Conservation (phyloP, 1,140 invertebrate genomes). For the Danaus plexippus region DNA sequence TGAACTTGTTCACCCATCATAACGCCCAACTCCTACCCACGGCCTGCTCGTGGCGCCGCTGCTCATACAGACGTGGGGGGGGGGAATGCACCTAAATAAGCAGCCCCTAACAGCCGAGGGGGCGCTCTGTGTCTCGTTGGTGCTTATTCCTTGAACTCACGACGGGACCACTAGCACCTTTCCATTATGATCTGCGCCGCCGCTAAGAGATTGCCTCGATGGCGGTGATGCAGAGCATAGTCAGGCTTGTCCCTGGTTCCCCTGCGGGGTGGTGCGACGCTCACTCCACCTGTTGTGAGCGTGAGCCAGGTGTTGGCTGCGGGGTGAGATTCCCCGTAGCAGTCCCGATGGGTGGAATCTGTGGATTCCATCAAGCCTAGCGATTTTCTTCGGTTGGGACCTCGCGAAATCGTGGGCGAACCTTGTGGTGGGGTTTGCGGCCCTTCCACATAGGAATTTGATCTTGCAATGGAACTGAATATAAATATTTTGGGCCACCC, state of each 20-base stretch:
- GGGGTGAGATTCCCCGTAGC: conserved; percentile 1
- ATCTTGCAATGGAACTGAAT: conserved; percentile 1
- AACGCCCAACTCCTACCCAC: conserved; percentile 13
- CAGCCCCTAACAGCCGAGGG: too few species aligned
- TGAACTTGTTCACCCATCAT: background rate
- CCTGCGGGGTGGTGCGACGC: conserved; percentile 48
- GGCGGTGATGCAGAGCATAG: conserved; percentile 74
- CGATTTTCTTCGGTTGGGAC: conserved; percentile 6
- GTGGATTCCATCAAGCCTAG: background rate
- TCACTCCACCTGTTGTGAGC: conserved; percentile 31
- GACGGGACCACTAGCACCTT: background rate
- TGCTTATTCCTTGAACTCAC: too few species aligned
- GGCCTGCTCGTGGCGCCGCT: conserved; percentile 11
- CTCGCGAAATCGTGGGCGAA: conserved; percentile 9
- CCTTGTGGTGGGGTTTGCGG: conserved; percentile 14
- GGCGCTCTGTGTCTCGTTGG: too few species aligned
- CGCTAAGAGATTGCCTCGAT: conserved; percentile 75
- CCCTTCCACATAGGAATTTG: conserved; percentile 10
- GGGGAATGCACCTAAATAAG: conserved; percentile 3
- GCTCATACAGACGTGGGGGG: conserved; percentile 4
- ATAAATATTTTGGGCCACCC: background rate
- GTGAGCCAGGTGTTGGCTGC: conserved; percentile 7
- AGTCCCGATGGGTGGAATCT: conserved; percentile 5
- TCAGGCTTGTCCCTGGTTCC: conserved; percentile 15
- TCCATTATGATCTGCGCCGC: background rate